Evolutionary conservation across 2,113 vertebrate species (phyloP), one percentile per base, ranked within the genome.

Genomic region (Myrmophylax atrothorax): DNA sequence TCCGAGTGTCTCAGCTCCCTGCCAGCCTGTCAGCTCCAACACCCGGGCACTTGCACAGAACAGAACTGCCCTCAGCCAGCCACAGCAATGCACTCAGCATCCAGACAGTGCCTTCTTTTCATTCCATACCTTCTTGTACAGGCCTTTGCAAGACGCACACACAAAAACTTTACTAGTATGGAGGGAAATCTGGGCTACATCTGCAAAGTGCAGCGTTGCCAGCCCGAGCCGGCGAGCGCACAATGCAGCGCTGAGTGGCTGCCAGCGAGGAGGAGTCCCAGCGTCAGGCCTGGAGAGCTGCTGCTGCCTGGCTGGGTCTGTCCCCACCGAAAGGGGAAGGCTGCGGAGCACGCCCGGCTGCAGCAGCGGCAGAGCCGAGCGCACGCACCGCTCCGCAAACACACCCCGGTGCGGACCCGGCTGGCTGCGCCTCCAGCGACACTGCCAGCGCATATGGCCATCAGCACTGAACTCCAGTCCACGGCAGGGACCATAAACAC

Each of bases 261-360:
- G 93, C 93, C 93, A 95, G 82, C 56, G 22, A 93, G 85, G 91
- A 94, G 67, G 23, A 88, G 93, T 52, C 60, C 47, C 82, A 35
- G 55, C 46, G 80, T 63, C 50, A 87, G 63, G 95, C 78, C 88
- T 77, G 82, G 75, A 80, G 91, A 88, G 94, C 94, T 77, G 84
- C 94, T 80, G 84, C 9, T 85, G 93, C 87, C 47, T 37, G 90
- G 75, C 87, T 70, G 82, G 83, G 90, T 80, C 67, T 2, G 7
- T 70, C 55, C 66, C 78, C 38, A 14, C 50, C 26, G 62, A 68
- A 76, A 82, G 84, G 62, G 70, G 46, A 84, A 73, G 70, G 78
- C 85, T 96, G 28, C 74, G 5, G 94, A 92, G 73, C 25, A 28
- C 2, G 22, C 56, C 7, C 1, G 26, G 92, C 49, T 85, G 49